phyloP scores from a whole-genome alignment of 2,113 vertebrate genomes.

The Tiliqua scincoides region DNA sequence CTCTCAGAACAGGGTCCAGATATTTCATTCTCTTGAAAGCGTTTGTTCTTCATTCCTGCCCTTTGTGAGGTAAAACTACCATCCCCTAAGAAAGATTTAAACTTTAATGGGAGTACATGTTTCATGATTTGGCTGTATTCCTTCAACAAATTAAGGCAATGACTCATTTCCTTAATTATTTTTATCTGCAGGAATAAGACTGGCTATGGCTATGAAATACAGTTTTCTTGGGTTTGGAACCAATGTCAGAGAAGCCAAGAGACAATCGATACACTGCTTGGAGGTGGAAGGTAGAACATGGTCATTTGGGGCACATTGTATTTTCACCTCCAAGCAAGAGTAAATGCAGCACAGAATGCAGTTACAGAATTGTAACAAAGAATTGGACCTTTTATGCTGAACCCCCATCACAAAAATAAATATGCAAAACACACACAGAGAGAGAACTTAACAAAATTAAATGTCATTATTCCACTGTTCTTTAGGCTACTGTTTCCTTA shows the following conservation, averaged over 20 bases:
- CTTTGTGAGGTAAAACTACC: background rate
- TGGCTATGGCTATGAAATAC: background rate
- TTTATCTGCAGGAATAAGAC: background rate
- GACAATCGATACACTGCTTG: conserved; percentile 1
- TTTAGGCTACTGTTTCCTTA: background rate
- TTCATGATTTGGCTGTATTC: background rate
- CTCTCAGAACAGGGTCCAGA: conserved; percentile 28
- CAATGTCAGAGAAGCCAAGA: conserved; percentile 5
- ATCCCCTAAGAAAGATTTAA: background rate
- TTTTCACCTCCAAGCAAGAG: background rate
- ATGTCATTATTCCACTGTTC: background rate
- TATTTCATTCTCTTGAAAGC: conserved; percentile 17
- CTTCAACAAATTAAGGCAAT: background rate
- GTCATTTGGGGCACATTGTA: background rate
- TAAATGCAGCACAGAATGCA: background rate
- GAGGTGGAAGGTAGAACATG: background rate
- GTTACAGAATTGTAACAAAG: background rate
- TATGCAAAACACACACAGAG: background rate
- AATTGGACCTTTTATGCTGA: background rate
- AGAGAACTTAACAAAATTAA: background rate
- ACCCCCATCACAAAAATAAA: background rate
- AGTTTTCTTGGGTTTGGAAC: conserved; percentile 7
- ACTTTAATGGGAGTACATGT: background rate
- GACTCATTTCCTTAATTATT: conserved; percentile 21
- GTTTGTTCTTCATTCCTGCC: background rate